These are phyloP conservation scores for Hyaena hyaena DNA, from an alignment of 2,113 vertebrate species.

Conservation along the genomic window DNA sequence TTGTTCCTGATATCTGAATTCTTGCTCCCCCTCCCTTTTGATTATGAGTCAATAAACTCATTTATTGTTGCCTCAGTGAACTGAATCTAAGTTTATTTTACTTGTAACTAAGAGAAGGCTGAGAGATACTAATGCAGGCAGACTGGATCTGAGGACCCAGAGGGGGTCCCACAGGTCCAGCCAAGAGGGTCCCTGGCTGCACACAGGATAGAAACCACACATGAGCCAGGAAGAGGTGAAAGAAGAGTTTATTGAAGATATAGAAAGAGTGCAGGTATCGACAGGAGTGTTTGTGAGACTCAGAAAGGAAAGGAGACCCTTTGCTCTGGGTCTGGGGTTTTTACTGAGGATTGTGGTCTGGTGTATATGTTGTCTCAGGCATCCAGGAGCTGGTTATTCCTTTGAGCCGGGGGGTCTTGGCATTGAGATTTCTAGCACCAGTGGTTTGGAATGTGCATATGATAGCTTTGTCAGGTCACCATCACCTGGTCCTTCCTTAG, in stretches of 20 bases:
- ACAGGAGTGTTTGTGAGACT: neutral
- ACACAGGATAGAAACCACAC: neutral
- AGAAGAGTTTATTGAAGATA: neutral
- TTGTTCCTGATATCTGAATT: constrained; percentile 2
- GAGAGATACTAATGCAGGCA: neutral
- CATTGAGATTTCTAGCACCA: neutral
- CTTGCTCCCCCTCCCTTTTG: neutral
- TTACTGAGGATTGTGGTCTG: neutral
- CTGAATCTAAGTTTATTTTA: constrained; percentile 49
- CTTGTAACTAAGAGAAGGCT: neutral
- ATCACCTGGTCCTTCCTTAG: neutral
- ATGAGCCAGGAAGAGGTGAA: neutral
- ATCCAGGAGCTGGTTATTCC: neutral
- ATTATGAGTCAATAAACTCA: neutral
- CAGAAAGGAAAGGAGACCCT: neutral
- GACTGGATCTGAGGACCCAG: neutral
- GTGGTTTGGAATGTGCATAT: neutral
- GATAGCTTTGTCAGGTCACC: neutral
- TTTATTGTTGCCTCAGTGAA: constrained; percentile 30
- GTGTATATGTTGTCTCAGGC: neutral
- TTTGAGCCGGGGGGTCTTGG: neutral
- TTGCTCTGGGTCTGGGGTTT: neutral
- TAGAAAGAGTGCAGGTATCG: neutral
- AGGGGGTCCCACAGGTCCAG: neutral
- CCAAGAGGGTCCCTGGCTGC: neutral